A percentile compares a stretch with the other conserved stretches of the same genome.
phyloP scores from a whole-genome alignment of 2,797 vertebrate species.

The Momotus momota region DNA sequence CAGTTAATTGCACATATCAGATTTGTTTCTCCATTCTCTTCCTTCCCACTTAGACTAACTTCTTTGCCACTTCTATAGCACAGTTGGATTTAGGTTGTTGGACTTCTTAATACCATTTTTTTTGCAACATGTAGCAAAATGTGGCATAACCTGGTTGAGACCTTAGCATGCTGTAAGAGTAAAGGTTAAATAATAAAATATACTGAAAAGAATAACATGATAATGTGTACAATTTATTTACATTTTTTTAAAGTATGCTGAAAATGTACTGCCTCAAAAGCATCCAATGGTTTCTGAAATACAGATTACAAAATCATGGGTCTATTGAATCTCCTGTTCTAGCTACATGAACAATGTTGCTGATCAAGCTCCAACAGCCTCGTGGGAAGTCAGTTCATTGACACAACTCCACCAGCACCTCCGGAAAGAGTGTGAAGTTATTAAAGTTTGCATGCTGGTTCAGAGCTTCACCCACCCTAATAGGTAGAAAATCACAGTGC shows the following conservation, averaged over 20 bases:
- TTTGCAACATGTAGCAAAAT: background rate
- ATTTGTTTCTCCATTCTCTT: background rate
- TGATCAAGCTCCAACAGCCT: conserved; percentile 15
- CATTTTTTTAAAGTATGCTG: background rate
- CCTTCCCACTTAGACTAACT: background rate
- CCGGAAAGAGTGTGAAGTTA: background rate
- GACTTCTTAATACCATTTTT: rapidly evolving
- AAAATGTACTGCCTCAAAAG: background rate
- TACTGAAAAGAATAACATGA: background rate
- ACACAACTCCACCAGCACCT: background rate
- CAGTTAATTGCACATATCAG: background rate
- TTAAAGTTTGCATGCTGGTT: background rate
- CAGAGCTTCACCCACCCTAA: background rate
- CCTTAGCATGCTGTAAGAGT: background rate
- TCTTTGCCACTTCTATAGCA: background rate
- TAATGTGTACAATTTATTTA: background rate
- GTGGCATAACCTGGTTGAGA: background rate
- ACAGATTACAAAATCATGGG: background rate
- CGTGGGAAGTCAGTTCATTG: background rate
- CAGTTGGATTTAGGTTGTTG: background rate
- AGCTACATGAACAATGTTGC: background rate
- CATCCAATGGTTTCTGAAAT: background rate
- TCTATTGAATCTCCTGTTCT: background rate
- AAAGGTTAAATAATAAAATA: background rate
- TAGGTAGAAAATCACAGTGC: background rate